Base-by-base conservation (phyloP, 1,140 invertebrate genomes). In the Zaprionus gabonicus region DNA sequence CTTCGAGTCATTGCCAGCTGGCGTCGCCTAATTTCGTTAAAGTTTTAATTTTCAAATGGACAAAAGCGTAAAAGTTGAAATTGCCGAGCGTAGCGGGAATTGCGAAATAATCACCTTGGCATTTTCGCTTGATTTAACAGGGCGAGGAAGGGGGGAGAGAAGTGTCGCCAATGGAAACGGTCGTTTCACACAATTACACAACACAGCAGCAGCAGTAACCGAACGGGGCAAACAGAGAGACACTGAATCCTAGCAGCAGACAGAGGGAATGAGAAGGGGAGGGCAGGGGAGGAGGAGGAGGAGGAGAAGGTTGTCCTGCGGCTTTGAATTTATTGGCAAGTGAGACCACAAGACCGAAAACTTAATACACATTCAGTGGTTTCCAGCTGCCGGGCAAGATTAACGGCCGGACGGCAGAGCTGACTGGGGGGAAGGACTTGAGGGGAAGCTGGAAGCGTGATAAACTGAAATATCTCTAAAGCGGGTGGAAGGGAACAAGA, bases 131-230 rank as follows among this genome's bases (percentile, higher is more conserved):
- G 71, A 76, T 67, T 84, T 81, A 74, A 62, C 78, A 51, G 41
- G 2, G 41, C 38, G 23, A 55, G 20, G 2, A 1, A 7, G n/a
- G n/a, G 41, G 44, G 17, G n/a, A 20, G 9, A 51, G 46, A 44
- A 44, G 41, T 58, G 53, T 53, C 64, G 44, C 49, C 74, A 67
- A 65, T 64, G 15, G 13, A 68, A 67, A 53, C 25, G 58, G 64
- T 62, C 79, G 71, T 67, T 74, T 81, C 63, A 69, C 55, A 56
- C 82, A 85, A 84, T 85, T 85, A 78, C 81, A 85, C 74, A 82
- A 63, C 46, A 59, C 28, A 55, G 41, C 15, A 44, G 41, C 15
- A 44, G 58, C 20, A 51, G n/a, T 34, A 20, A 59, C 41, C 41
- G n/a, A n/a, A 38, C 46, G 56, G 59, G 38, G 28, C 20, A 9